phyloP scores from a whole-genome alignment of 2,888 invertebrate genomes.

The Campoletis raptor region DNA sequence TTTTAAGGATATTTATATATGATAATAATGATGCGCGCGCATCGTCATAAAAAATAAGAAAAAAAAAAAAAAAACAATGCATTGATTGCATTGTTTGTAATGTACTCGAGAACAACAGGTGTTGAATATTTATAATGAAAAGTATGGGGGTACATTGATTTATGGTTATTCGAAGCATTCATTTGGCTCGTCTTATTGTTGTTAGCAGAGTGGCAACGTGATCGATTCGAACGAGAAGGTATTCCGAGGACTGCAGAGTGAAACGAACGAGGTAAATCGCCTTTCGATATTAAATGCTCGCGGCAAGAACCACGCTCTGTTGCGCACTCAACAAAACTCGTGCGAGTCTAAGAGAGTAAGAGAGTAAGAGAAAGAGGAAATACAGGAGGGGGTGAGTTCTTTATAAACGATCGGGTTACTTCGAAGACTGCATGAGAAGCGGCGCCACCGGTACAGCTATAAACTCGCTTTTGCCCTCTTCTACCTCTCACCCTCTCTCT shows the following conservation, averaged over 20 bases:
- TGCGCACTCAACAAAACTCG: conserved; percentile 47
- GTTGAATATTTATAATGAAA: conserved; percentile 22
- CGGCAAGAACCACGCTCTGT: conserved; percentile 50
- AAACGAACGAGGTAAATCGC: conserved; percentile 73
- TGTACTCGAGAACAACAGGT: background rate
- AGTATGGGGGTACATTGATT: conserved; percentile 26
- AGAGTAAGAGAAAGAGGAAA: conserved; percentile 30
- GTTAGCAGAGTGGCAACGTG: conserved; percentile 71
- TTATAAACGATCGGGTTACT: conserved; percentile 67
- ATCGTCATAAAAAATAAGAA: background rate
- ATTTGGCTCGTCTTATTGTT: conserved; percentile 49
- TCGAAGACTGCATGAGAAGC: conserved; percentile 59
- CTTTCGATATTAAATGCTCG: conserved; percentile 66
- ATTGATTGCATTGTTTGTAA: background rate
- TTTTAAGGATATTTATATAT: no score
- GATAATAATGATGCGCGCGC: no score
- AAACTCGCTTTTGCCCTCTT: conserved; percentile 60
- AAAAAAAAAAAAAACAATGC: background rate
- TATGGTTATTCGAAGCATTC: conserved; percentile 25
- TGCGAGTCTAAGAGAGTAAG: conserved; percentile 41
- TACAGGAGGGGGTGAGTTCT: conserved; percentile 17
- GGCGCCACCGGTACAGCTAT: conserved; percentile 34
- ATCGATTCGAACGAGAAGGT: conserved; percentile 69
- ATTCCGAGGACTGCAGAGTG: conserved; percentile 73
- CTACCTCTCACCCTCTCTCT: conserved; percentile 2